Conservation (phyloP, 2,113 vertebrate genomes). For the Gobiocypris rarus region DNA sequence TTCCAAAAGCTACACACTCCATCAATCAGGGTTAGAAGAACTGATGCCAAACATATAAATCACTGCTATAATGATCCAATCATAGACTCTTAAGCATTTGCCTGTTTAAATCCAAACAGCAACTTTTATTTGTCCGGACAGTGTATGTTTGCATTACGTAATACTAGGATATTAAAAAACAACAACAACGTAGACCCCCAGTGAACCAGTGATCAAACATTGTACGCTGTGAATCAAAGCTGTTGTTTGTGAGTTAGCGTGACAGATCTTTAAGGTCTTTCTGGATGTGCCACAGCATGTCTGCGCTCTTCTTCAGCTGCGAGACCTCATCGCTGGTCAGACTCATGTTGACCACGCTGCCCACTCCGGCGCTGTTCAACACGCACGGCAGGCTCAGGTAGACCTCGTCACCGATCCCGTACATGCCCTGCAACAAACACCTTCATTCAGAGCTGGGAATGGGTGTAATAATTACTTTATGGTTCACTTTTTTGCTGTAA, state of each 20-base stretch:
- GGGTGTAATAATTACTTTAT: not conserved
- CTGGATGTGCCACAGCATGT: constrained; percentile 90
- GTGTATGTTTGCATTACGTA: too few relatives aligned
- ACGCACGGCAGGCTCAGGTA: constrained; percentile 92
- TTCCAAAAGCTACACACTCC: too few relatives aligned
- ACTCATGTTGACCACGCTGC: constrained; percentile 89
- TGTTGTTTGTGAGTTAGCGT: not conserved
- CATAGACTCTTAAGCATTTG: too few relatives aligned
- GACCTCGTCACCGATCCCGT: constrained; percentile 88
- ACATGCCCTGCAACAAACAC: constrained; percentile 82
- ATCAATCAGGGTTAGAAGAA: too few relatives aligned
- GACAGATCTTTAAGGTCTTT: constrained; percentile 88
- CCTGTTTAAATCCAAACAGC: too few relatives aligned
- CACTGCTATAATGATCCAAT: too few relatives aligned
- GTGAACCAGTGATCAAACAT: not conserved
- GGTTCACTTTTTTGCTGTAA: too few relatives aligned
- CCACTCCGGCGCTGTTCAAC: constrained; percentile 82
- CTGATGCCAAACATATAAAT: too few relatives aligned
- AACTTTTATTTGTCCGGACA: too few relatives aligned
- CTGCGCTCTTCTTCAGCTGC: constrained; percentile 87
- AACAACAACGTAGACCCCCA: not conserved
- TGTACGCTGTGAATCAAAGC: not conserved
- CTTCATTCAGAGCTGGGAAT: not conserved
- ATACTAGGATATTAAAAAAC: too few relatives aligned
- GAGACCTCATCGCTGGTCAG: constrained; percentile 86